These are phyloP conservation scores for Anorthoa munda DNA, from an alignment of 2,888 invertebrate genomes.

Conservation along the genomic window DNA sequence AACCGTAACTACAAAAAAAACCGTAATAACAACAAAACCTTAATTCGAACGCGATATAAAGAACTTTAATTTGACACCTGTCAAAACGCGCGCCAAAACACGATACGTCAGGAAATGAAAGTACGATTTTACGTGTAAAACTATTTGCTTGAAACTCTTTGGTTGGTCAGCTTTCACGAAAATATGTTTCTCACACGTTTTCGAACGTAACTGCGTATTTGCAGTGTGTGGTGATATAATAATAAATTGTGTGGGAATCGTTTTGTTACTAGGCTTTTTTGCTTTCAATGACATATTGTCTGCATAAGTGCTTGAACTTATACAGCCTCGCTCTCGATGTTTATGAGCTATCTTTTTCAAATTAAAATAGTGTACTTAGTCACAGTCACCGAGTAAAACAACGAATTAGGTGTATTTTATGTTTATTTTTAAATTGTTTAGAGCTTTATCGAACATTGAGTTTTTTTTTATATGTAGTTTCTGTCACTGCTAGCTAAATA, in stretches of 20 bases:
- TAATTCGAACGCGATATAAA: constrained; percentile 24
- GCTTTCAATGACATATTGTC: constrained; percentile 41
- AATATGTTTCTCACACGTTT: constrained; percentile 88
- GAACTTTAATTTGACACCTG: constrained; percentile 71
- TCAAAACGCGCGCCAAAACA: constrained; percentile 69
- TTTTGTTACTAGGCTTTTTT: constrained; percentile 51
- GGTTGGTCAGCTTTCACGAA: constrained; percentile 79
- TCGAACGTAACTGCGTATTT: constrained; percentile 73
- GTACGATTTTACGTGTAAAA: constrained; percentile 70
- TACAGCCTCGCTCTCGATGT: constrained; percentile 32
- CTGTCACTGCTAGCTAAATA: background rate
- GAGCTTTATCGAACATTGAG: background rate
- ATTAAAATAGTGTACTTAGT: background rate
- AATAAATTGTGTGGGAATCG: constrained; percentile 64
- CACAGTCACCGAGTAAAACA: background rate
- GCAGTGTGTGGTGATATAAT: constrained; percentile 65
- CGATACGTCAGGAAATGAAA: constrained; percentile 73
- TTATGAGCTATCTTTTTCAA: background rate
- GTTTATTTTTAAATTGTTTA: background rate
- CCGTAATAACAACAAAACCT: constrained; percentile 4
- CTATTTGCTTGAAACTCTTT: constrained; percentile 66
- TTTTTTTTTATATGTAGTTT: background rate
- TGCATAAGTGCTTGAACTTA: constrained; percentile 6
- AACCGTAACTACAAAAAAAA: constrained; percentile 9
- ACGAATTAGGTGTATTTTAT: background rate